A percentile compares a stretch with the other conserved stretches of the same genome.
Evolutionary conservation across 2,888 invertebrate species (phyloP).

Genomic region (Carabus problematicus): DNA sequence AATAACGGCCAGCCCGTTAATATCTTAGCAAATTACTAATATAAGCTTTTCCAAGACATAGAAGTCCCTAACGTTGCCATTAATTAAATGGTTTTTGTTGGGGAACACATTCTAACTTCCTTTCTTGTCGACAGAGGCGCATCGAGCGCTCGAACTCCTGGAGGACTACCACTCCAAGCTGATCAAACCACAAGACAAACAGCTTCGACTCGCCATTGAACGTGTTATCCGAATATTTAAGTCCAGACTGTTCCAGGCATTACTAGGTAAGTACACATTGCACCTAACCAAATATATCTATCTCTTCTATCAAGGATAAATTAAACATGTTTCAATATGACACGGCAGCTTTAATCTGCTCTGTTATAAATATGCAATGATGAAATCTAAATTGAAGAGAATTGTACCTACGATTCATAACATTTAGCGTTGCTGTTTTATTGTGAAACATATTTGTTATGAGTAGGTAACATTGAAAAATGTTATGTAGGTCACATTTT

Average conservation of each 20-base stretch:
- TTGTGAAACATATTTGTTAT: too few species aligned
- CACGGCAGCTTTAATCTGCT: too few species aligned
- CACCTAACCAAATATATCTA: neutral
- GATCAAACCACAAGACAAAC: conserved; percentile 92
- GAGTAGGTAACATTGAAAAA: too few species aligned
- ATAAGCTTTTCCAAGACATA: neutral
- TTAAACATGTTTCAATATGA: too few species aligned
- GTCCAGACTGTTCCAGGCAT: conserved; percentile 95
- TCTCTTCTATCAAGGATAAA: neutral
- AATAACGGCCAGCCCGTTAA: neutral
- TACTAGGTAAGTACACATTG: conserved; percentile 80
- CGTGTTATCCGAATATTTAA: conserved; percentile 98
- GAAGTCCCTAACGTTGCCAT: conserved; percentile 6
- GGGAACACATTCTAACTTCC: neutral
- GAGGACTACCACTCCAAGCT: conserved; percentile 98
- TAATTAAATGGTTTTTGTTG: conserved; percentile 14
- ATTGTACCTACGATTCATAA: too few species aligned
- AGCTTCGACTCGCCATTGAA: conserved; percentile 94
- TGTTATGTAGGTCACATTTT: too few species aligned
- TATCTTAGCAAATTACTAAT: conserved; percentile 7
- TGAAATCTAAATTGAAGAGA: too few species aligned
- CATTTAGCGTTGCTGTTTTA: too few species aligned
- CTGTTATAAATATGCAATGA: too few species aligned
- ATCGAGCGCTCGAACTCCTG: conserved; percentile 95
- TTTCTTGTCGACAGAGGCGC: conserved; percentile 80